Evolutionary conservation across 2,113 vertebrate species (phyloP), one percentile per base, ranked within the genome.

Genomic region (Osmerus mordax): DNA sequence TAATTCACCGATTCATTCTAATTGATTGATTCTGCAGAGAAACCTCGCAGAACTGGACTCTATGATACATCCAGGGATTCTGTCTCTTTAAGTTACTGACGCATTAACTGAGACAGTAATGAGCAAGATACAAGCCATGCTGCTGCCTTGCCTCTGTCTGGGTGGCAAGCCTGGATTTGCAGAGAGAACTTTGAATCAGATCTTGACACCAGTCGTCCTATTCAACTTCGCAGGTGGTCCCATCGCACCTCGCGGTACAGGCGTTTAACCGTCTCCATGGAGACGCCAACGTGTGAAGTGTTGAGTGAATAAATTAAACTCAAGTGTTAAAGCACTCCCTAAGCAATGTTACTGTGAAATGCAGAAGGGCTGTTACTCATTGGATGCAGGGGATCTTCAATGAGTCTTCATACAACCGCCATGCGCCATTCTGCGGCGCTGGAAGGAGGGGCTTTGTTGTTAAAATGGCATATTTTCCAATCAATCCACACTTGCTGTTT

Each of bases 221-320:
- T 47, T 47, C 41, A 47, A 47, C 41, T 47, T 47, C 41, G 41
- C 41, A 47, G 41, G 41, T 47, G 41, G 41, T 47, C 41, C 41
- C 41, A 47, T 47, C 41, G 41, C 41, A 47, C 41, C 41, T 47
- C 41, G 6, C 41, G 4, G 41, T 12, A 47, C 59, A 64, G 29
- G 16, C 16, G 3, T 47, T 59, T 78, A 82, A 82, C 41, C 19
- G 28, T 53, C 23, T 73, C 28, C 64, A 73, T 73, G 76, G 29
- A 64, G 8, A 64, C 62, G 41, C 3, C 23, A 3, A 36, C 28
- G 62, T 76, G 73, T 64, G 80, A 82, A 78, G 67, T 29, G 52
- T 12, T 65, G 63, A 65, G 63, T 76, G 78, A 78, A 76, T 76
- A 78, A 76, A 76, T 82, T 73, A 78, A 65, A 64, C 67, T 72